Percentiles rank a stretch among this genome's conserved stretches.
Conservation (phyloP, 2,888 invertebrate species). For the Ctena decussata region DNA sequence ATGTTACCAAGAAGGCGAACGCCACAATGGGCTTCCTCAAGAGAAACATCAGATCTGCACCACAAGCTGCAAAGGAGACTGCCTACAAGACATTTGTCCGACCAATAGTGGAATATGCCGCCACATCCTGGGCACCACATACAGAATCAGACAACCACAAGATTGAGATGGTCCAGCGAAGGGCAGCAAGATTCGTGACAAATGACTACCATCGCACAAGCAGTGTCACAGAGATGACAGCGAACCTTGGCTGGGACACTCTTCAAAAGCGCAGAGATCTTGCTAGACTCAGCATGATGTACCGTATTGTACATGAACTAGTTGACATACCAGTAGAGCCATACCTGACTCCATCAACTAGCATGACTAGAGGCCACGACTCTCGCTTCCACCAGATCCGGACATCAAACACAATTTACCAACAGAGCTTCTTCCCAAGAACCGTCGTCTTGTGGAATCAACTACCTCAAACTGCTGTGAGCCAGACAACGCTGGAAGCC, state of each 20-base stretch:
- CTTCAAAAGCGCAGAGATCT: not conserved
- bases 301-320: not conserved
- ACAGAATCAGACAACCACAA: not conserved
- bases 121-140: not conserved
- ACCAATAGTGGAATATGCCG: not conserved
- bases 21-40: slow-evolving; percentile 1
- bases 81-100: not conserved
- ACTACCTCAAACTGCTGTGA: not conserved
- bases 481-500: not conserved
- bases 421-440: not conserved
- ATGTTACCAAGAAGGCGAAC: not conserved
- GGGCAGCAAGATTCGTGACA: not conserved
- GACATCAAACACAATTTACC: not conserved
- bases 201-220: not conserved
- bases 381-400: not conserved
- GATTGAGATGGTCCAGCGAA: not conserved
- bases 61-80: slow-evolving; percentile 3
- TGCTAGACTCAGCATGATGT: not conserved
- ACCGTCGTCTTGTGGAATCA: not conserved
- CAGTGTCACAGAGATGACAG: not conserved
- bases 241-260: not conserved
- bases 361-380: not conserved
- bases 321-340: not conserved
- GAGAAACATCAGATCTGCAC: slow-evolving; percentile 6
- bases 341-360: not conserved